These are phyloP conservation scores for Poeciliopsis paucimaculata DNA, from an alignment of 2,797 vertebrate genomes.

Conservation along the genomic window DNA sequence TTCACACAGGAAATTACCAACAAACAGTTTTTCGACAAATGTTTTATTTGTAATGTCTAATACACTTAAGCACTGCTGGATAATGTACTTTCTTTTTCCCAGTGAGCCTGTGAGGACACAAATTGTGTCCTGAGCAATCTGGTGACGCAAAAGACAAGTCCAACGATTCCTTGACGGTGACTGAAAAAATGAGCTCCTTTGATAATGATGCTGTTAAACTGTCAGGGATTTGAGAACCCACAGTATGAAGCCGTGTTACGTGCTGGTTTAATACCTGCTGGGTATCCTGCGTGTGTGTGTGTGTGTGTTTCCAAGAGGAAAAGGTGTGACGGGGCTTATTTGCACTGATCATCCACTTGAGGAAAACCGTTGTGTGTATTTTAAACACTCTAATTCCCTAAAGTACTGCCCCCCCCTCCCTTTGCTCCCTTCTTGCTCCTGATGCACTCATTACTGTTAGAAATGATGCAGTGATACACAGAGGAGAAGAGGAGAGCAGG, in stretches of 20 bases:
- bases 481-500: conserved; percentile 27
- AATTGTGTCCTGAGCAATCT: conserved; percentile 47
- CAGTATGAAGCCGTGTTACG: conserved; percentile 27
- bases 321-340: conserved; percentile 30
- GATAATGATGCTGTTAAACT: conserved; percentile 42
- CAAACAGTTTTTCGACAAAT: conserved; percentile 60
- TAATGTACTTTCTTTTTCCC: conserved; percentile 62
- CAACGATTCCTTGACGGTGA: conserved; percentile 24
- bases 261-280: conserved; percentile 31
- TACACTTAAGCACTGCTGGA: conserved; percentile 62
- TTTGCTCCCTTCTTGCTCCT: conserved; percentile 50
- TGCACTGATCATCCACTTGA: conserved; percentile 68
- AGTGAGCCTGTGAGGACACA: conserved; percentile 45
- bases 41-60: conserved; percentile 69
- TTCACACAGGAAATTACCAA: conserved; percentile 68
- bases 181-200: conserved; percentile 27
- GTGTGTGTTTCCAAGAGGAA: background rate
- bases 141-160: conserved; percentile 41
- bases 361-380: conserved; percentile 71
- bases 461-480: conserved; percentile 69
- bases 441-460: conserved; percentile 71
- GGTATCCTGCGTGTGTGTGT: conserved; percentile 20
- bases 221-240: conserved; percentile 15
- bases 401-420: conserved; percentile 56
- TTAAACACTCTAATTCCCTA: conserved; percentile 71